Conservation (phyloP, 2,797 vertebrate genomes). For the Gadopsis marmoratus region DNA sequence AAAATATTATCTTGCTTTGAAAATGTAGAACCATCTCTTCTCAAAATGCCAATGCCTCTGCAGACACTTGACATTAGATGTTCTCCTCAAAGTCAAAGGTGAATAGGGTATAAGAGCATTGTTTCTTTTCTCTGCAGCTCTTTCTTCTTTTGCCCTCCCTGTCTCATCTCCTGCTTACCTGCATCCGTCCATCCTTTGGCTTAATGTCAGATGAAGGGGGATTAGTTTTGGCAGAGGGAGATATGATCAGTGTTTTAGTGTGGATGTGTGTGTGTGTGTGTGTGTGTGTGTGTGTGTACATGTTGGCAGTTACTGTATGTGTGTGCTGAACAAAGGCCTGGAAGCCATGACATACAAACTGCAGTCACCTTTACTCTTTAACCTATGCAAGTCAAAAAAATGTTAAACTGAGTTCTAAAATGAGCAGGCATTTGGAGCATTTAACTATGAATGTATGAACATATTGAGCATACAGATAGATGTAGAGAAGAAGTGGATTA, state of each 20-base stretch:
- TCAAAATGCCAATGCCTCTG: slow-evolving; percentile 21
- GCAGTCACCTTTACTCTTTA: background rate
- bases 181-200: slow-evolving; percentile 54
- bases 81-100: slow-evolving; percentile 43
- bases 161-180: slow-evolving; percentile 33
- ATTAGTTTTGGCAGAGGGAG: slow-evolving; percentile 52
- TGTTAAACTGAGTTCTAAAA: background rate
- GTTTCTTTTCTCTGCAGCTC: slow-evolving; percentile 8
- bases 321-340: background rate
- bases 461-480: background rate
- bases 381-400: background rate
- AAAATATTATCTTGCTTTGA: slow-evolving; percentile 3
- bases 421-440: background rate
- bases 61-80: slow-evolving; percentile 15
- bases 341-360: background rate
- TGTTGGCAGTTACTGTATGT: background rate
- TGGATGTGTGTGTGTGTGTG: slow-evolving; percentile 11
- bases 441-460: background rate
- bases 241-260: slow-evolving; percentile 55
- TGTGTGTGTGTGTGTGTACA: slow-evolving; percentile 13
- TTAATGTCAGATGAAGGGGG: slow-evolving; percentile 66
- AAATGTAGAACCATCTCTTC: background rate
- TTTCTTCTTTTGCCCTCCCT: slow-evolving; percentile 26
- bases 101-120: slow-evolving; percentile 23
- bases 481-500: background rate